Evolutionary conservation across 2,888 invertebrate genomes (phyloP).

Genomic region (Leptothorax acervorum): DNA sequence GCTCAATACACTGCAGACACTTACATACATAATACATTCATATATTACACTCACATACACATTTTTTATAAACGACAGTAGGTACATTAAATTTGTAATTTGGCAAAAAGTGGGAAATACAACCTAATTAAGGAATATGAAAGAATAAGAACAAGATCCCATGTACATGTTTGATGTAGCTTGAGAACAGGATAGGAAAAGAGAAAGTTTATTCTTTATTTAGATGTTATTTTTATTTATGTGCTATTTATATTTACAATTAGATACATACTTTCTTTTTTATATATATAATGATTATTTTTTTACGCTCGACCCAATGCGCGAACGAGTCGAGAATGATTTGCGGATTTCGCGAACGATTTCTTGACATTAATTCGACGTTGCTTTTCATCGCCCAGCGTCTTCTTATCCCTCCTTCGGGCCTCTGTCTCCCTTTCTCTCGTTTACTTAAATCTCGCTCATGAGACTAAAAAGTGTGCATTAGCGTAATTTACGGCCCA

Average conservation of each 20-base stretch:
- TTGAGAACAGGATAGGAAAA: background rate
- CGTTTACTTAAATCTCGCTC: constrained; percentile 68
- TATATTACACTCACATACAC: background rate
- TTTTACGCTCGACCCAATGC: background rate
- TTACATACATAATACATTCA: background rate
- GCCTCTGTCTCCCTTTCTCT: constrained; percentile 41
- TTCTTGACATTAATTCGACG: constrained; percentile 63
- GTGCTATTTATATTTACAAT: too few relatives aligned
- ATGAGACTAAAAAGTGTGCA: constrained; percentile 71
- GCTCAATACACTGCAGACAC: background rate
- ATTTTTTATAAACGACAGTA: background rate
- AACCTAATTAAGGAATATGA: background rate
- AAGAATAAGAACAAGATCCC: background rate
- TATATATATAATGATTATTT: background rate
- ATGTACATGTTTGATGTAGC: background rate
- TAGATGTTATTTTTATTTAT: background rate
- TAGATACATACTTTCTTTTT: too few relatives aligned
- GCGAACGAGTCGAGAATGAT: background rate
- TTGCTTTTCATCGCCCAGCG: constrained; percentile 43
- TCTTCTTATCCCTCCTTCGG: constrained; percentile 18
- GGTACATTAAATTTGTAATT: background rate
- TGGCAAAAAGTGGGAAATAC: background rate
- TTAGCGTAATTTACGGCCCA: constrained; percentile 75
- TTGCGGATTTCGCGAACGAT: constrained; percentile 25
- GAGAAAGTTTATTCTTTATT: background rate